Percentiles rank a stretch among this genome's conserved stretches.
phyloP scores from a whole-genome alignment of 2,888 invertebrate species.

The Slavum lentiscoides region DNA sequence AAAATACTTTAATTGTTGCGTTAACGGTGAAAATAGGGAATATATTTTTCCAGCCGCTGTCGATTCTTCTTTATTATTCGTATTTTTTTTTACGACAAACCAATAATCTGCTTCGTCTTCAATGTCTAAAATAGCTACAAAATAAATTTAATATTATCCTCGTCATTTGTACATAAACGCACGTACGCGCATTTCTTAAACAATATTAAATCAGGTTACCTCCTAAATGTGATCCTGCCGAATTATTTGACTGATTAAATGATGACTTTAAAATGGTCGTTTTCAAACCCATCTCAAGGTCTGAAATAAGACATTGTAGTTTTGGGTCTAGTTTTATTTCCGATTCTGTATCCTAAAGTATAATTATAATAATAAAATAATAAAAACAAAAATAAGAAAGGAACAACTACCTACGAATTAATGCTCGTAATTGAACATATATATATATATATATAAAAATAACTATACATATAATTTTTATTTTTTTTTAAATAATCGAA shows the following conservation, averaged over 20 bases:
- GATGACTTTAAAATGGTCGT: slow-evolving; percentile 51
- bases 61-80: slow-evolving; percentile 64
- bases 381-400: no score
- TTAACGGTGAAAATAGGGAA: slow-evolving; percentile 67
- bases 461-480: no score
- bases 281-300: slow-evolving; percentile 58
- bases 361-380: neutral
- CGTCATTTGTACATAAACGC: no score
- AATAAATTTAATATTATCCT: slow-evolving; percentile 1
- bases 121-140: slow-evolving; percentile 66
- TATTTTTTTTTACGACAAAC: slow-evolving; percentile 65
- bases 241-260: slow-evolving; percentile 6
- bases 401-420: no score
- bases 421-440: no score
- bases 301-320: slow-evolving; percentile 61
- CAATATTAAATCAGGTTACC: slow-evolving; percentile 55
- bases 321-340: slow-evolving; percentile 61
- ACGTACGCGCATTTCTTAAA: no score
- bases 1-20: slow-evolving; percentile 48
- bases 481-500: no score
- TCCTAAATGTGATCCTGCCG: slow-evolving; percentile 56
- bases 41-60: slow-evolving; percentile 67
- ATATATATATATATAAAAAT: no score
- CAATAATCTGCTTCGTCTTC: slow-evolving; percentile 76
- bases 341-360: slow-evolving; percentile 3